Conservation (phyloP, 2,113 vertebrate species). For the Mobula hypostoma region DNA sequence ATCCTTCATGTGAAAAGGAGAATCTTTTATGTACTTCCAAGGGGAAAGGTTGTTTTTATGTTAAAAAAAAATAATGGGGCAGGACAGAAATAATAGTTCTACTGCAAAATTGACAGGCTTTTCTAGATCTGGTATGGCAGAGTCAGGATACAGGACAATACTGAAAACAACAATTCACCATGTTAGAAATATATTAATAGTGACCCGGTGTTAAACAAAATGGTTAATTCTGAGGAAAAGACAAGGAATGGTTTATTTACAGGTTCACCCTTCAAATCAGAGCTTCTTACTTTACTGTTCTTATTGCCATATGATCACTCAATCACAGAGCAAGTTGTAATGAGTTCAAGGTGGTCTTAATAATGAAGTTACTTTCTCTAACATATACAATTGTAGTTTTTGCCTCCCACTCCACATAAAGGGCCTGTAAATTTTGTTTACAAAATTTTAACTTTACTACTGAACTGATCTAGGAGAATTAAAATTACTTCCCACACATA, state of each 20-base stretch:
- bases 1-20: neutral
- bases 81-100: neutral
- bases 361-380: neutral
- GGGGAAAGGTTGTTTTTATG: neutral
- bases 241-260: neutral
- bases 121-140: neutral
- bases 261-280: neutral
- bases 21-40: neutral
- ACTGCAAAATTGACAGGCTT: neutral
- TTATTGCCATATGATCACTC: neutral
- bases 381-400: neutral
- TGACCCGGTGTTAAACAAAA: neutral
- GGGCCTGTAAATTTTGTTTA: neutral
- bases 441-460: neutral
- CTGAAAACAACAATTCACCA: neutral
- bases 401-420: neutral
- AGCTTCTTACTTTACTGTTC: neutral
- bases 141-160: neutral
- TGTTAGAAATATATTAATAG: neutral
- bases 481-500: neutral
- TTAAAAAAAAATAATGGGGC: too few relatives aligned
- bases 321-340: neutral
- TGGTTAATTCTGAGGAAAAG: constrained; percentile 3
- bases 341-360: neutral
- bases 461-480: neutral